phyloP scores from a whole-genome alignment of 2,113 vertebrate genomes.

The Mustelus asterias region DNA sequence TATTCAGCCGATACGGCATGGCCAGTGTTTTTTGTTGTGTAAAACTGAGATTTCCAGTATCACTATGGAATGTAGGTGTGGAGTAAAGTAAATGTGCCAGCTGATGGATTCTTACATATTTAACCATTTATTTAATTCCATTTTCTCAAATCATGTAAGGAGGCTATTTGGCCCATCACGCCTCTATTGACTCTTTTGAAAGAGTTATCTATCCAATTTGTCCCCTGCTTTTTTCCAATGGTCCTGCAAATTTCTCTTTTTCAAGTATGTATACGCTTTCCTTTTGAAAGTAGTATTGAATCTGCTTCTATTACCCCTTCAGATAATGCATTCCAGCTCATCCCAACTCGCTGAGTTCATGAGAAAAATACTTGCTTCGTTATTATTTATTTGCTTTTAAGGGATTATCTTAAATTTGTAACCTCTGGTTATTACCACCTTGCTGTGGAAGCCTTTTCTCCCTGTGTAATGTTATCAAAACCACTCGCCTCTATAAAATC shows the following conservation, averaged over 20 bases:
- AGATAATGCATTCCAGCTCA: neutral
- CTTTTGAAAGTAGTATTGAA: neutral
- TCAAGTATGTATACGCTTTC: neutral
- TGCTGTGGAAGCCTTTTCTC: neutral
- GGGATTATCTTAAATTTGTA: neutral
- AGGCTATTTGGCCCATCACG: neutral
- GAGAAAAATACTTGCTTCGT: neutral
- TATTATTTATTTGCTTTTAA: neutral
- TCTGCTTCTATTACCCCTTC: neutral
- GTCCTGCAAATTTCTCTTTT: neutral
- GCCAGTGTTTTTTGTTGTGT: neutral
- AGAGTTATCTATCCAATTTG: neutral
- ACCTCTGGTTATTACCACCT: neutral
- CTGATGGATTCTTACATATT: neutral
- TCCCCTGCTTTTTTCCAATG: neutral
- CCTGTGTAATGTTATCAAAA: neutral
- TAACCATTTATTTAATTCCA: neutral
- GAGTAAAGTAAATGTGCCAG: neutral
- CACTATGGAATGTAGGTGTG: neutral
- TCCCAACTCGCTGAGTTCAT: neutral
- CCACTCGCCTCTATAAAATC: neutral
- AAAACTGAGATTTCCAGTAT: neutral
- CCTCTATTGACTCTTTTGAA: neutral
- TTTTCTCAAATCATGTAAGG: neutral
- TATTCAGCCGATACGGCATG: neutral